These are phyloP conservation scores for Poeciliopsis paucimaculata DNA, from an alignment of 2,797 vertebrate species.

Conservation along the genomic window DNA sequence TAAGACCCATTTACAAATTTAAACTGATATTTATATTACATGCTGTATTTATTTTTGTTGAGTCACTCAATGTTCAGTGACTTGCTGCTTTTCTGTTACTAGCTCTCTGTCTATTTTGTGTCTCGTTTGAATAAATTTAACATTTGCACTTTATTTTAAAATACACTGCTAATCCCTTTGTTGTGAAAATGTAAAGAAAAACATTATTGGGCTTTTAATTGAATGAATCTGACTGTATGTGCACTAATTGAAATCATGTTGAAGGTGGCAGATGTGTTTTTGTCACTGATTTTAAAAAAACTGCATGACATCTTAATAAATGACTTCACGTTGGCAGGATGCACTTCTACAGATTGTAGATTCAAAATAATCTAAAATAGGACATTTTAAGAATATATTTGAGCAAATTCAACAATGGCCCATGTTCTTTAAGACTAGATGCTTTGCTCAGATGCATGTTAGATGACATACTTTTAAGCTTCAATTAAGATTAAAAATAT, in stretches of 20 bases:
- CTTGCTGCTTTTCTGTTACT: slow-evolving; percentile 35
- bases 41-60: slow-evolving; percentile 35
- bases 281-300: slow-evolving; percentile 22
- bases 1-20: slow-evolving; percentile 37
- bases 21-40: slow-evolving; percentile 42
- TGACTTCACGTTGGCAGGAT: slow-evolving; percentile 13
- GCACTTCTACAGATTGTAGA: slow-evolving; percentile 27
- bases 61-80: slow-evolving; percentile 14
- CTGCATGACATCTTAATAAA: slow-evolving; percentile 51
- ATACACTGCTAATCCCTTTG: slow-evolving; percentile 5
- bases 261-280: slow-evolving; percentile 19
- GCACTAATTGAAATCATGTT: slow-evolving; percentile 31
- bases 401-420: slow-evolving; percentile 18
- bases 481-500: slow-evolving; percentile 41
- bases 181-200: slow-evolving; percentile 7
- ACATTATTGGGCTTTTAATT: slow-evolving; percentile 19
- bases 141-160: slow-evolving; percentile 71
- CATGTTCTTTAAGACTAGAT: slow-evolving; percentile 40
- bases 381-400: slow-evolving; percentile 1
- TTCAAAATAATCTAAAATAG: slow-evolving; percentile 29
- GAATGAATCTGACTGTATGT: slow-evolving; percentile 17
- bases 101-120: slow-evolving; percentile 28
- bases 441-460: slow-evolving; percentile 69
- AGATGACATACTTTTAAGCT: slow-evolving; percentile 48
- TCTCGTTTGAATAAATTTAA: slow-evolving; percentile 54